Conservation (phyloP, 2,888 invertebrate genomes). For the Willowsia nigromaculata region DNA sequence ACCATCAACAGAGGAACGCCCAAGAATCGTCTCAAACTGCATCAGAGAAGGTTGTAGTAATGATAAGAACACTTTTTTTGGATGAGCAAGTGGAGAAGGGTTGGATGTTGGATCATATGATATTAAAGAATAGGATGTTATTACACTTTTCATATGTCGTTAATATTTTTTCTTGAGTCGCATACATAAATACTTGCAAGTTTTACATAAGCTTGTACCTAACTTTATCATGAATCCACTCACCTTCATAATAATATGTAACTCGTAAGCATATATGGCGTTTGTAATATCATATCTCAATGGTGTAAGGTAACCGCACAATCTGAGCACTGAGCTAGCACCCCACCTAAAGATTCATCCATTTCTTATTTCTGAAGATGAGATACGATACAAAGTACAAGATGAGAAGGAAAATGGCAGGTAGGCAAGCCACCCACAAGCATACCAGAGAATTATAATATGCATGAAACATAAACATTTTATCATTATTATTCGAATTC, state of each 20-base stretch:
- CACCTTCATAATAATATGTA: too few relatives aligned
- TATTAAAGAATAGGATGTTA: constrained; percentile 12
- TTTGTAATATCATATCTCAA: not conserved
- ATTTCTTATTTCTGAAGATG: constrained; percentile 2
- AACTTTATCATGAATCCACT: not conserved
- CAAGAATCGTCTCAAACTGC: not conserved
- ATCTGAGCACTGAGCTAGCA: constrained; percentile 12
- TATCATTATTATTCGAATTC: not conserved
- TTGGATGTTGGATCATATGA: constrained; percentile 25
- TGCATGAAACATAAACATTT: constrained; percentile 1
- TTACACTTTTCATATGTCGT: constrained; percentile 46
- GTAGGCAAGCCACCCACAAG: constrained; percentile 44
- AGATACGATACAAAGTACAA: not conserved
- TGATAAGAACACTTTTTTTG: not conserved
- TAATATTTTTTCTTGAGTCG: constrained; percentile 44
- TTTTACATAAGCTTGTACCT: not conserved
- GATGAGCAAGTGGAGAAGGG: not conserved
- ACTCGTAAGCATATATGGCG: not conserved
- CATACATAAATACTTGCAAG: constrained; percentile 25
- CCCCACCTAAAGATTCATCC: constrained; percentile 15
- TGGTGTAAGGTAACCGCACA: not conserved
- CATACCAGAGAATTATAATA: not conserved
- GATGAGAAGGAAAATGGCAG: constrained; percentile 5
- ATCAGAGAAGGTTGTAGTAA: not conserved
- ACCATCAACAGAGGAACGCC: constrained; percentile 43